Conservation (phyloP, 64 coral and sea anemone species). For the Dendrophyllia cribrosa region DNA sequence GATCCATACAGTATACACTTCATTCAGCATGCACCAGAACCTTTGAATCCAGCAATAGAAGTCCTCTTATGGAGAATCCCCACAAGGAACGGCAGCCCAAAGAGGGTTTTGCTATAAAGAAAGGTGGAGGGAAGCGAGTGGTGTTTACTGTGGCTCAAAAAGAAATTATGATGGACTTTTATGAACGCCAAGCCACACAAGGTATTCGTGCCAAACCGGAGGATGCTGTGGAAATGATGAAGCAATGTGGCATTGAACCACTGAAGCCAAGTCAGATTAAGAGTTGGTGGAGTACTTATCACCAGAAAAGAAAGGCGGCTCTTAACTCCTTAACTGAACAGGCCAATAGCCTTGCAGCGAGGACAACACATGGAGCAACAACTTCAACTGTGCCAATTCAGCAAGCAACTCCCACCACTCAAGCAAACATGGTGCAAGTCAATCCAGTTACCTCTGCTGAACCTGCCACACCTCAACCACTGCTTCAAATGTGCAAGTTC, state of each 20-base stretch:
- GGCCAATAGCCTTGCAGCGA: not conserved
- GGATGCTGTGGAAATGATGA: constrained; percentile 12
- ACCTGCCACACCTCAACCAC: not conserved
- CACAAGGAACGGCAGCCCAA: not conserved
- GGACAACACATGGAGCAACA: not conserved
- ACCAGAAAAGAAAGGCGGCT: constrained; percentile 26
- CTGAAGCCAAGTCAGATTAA: constrained; percentile 37
- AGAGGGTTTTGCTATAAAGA: constrained; percentile 40
- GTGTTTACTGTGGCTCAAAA: constrained; percentile 37
- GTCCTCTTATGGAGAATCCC: not conserved
- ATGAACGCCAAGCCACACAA: constrained; percentile 18
- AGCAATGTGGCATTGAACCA: not conserved
- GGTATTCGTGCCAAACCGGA: constrained; percentile 31
- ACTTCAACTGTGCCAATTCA: not conserved
- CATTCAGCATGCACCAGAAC: constrained; percentile 19
- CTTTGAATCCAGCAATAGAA: not conserved
- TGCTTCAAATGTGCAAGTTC: not conserved
- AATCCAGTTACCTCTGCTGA: too few relatives aligned
- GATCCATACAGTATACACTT: not conserved
- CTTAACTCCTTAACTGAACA: not conserved
- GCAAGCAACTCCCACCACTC: not conserved
- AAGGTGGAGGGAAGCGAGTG: not conserved
- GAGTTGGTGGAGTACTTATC: constrained; percentile 43
- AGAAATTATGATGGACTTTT: constrained; percentile 47
- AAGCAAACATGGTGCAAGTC: not conserved